Evolutionary conservation across 2,888 invertebrate genomes (phyloP).

Genomic region (Nephrotoma appendiculata): DNA sequence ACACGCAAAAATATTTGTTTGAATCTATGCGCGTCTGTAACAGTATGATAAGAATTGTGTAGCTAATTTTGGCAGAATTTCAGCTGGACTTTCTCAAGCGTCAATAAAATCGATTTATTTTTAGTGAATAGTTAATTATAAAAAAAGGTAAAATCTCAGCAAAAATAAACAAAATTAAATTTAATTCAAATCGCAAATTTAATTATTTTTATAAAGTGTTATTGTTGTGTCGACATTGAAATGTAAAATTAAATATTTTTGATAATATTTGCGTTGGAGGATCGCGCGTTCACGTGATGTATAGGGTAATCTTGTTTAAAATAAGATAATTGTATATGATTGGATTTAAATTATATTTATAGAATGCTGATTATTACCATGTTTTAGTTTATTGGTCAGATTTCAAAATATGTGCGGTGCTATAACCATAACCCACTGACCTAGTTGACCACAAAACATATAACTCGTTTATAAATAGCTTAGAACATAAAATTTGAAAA

Average conservation of each 20-base stretch:
- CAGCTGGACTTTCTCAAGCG: neutral
- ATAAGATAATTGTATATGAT: neutral
- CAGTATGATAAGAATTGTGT: neutral
- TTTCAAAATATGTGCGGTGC: neutral
- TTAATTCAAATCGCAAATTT: neutral
- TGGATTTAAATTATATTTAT: neutral
- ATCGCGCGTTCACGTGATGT: neutral
- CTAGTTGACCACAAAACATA: neutral
- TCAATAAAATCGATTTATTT: neutral
- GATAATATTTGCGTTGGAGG: neutral
- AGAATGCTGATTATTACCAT: neutral
- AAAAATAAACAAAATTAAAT: neutral
- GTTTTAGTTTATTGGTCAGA: no score
- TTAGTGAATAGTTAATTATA: neutral
- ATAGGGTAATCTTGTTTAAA: neutral
- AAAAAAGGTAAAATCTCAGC: neutral
- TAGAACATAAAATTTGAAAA: neutral
- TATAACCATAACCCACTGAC: neutral
- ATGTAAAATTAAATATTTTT: neutral
- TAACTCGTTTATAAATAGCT: neutral
- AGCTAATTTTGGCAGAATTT: neutral
- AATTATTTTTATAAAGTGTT: neutral
- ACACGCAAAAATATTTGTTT: neutral
- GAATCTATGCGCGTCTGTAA: neutral
- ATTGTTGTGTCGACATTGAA: neutral